phyloP scores from a whole-genome alignment of 2,888 invertebrate species.

The Anthoptus insignis region DNA sequence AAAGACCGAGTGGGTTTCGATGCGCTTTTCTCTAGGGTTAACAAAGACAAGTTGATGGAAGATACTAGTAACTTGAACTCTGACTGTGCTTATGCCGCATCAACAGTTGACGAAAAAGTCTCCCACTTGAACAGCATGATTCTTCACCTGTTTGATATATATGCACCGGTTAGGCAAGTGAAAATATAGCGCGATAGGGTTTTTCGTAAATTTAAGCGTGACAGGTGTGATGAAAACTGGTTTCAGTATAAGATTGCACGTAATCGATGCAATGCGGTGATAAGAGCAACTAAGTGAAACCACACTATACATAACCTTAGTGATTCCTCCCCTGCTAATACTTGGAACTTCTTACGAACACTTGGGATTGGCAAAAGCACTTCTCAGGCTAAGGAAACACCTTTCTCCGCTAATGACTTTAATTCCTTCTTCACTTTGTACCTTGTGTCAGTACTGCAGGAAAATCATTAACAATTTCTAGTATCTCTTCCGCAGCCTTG shows the following conservation, averaged over 20 bases:
- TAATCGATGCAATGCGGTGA: not conserved
- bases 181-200: not conserved
- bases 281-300: not conserved
- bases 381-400: not conserved
- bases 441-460: too few relatives aligned
- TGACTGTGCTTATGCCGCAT: not conserved
- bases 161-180: not conserved
- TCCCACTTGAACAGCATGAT: not conserved
- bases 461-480: not conserved
- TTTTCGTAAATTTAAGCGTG: not conserved
- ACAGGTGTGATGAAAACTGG: constrained; percentile 2
- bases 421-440: not conserved
- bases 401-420: not conserved
- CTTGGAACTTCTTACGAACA: not conserved
- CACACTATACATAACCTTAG: not conserved
- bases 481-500: not conserved
- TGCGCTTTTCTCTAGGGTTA: not conserved
- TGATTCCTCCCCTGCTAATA: not conserved
- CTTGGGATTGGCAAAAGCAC: not conserved
- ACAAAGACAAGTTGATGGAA: too few relatives aligned
- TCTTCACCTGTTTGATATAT: not conserved
- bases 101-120: not conserved
- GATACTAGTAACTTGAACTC: not conserved
- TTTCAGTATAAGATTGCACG: not conserved
- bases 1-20: not conserved